Evolutionary conservation across 2,888 invertebrate species (phyloP), one percentile per base, ranked within the genome.

Genomic region (Pollenia griseotomentosa): DNA sequence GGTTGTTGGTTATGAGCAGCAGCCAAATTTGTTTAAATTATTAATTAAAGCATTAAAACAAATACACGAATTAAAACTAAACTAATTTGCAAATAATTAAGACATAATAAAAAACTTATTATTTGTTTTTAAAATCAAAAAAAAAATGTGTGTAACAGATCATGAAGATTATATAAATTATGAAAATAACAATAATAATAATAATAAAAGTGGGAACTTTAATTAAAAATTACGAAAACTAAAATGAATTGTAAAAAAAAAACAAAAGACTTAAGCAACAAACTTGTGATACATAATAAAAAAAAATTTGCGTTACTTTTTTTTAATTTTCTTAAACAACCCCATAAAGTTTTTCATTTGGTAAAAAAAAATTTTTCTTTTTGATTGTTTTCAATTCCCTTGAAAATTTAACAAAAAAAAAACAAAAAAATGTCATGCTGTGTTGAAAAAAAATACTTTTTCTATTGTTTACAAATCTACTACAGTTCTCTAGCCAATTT

Each of bases 11-110:
- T 48, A 14, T 23, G 10, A 46, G 12, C 44, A 61, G 10, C 11
- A 61, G 12, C 11, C 44, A n/a, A 81, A 81, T 71, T 61, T 65
- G 46, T 61, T 74, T 46, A 19, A 74, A 55, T 14, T 19, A 59
- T 44, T 77, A 71, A 82, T 82, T 77, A 59, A 61, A 70, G 53
- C n/a, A 48, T 33, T 63, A 55, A 79, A 53, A 73, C 16, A 40
- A 6, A 55, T 7, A 12, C 7, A 23, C 48, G 51, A 12, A 63
- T 1, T 65, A 59, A 44, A 68, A 61, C 46, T 73, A 14, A 73
- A 57, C 23, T 78, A 68, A 86, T 86, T 86, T 79, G 70, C 86
- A 78, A 79, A 74, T 57, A 79, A 78, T 78, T 78, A 73, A 81
- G 55, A 55, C 2, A 2, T 44, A 19, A 53, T 19, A 11, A 65